Base-by-base conservation (phyloP, 64 coral and sea anemone species). In the Montipora sp. region DNA sequence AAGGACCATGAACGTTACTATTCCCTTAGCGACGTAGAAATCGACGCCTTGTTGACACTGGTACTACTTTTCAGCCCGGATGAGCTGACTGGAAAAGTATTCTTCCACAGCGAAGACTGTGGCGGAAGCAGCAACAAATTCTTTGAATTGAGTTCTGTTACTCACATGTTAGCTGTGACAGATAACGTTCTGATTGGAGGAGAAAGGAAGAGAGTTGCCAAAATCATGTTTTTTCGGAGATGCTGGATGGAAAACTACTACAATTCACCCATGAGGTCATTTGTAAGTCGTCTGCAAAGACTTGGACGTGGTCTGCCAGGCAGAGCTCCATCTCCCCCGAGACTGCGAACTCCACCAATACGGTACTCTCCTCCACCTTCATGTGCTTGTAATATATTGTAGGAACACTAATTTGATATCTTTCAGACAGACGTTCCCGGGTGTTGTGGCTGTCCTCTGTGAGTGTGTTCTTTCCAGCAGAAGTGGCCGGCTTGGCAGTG, bases 21-120 rank as follows among this genome's bases (percentile, higher is more conserved):
- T 65, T 72, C 8, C 14, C 43, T 86, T 7, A 70, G 11, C 22
- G 60, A 65, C 5, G 14, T 5, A 49, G 83, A 86, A 72, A 86
- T 63, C 58, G 44, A 66, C 44, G 83, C 60, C 10, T 22, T 86
- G 83, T 47, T 86, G 23, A 63, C 61, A 50, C 83, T 86, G 22
- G 60, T 66, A 2, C 0, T 86, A 20, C 16, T 86, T 9, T 9
- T 86, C 60, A 69, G 60, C 44, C 83, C 83, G 9, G 83, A 86
- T 83, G 48, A 60, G 51, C 50, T 83, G n/a, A 59, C 16, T 14
- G 80, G 60, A 18, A 53, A 83, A 18, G 83, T 86, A 20, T 36
- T 36, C 36, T 36, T 36, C 36, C 36, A 36, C 36, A 36, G 36
- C 0, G 36, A 36, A 36, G 36, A 36, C 36, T 36, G 36, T 0